Evolutionary conservation across 1,140 invertebrate genomes (phyloP).

Genomic region (Drosophila repletoides): DNA sequence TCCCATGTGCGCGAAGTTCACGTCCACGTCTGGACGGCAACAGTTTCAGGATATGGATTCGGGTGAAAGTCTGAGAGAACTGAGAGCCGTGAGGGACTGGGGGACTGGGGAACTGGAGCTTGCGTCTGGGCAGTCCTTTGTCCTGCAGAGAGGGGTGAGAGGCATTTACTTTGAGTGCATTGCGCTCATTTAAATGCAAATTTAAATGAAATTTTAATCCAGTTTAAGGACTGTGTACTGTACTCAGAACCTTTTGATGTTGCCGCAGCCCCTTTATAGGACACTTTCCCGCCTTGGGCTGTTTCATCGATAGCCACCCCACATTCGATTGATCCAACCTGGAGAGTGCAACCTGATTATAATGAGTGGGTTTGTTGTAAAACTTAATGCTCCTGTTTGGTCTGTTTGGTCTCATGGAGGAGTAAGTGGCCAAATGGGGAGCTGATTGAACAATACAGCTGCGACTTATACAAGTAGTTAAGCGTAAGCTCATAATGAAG

Average conservation of each 20-base stretch:
- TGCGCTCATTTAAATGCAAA: conserved; percentile 81
- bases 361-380: conserved; percentile 33
- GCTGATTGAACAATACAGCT: conserved; percentile 1
- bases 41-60: conserved; percentile 8
- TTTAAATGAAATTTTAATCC: conserved; percentile 82
- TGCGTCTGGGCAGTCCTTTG: conserved; percentile 51
- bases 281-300: conserved; percentile 5
- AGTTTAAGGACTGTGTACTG: conserved; percentile 61
- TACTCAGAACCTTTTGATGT: conserved; percentile 59
- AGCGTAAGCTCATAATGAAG: neutral
- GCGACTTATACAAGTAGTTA: neutral
- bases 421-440: conserved; percentile 19
- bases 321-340: conserved; percentile 10
- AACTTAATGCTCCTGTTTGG: conserved; percentile 16
- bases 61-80: conserved; percentile 10
- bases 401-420: neutral
- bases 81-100: conserved; percentile 3
- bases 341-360: conserved; percentile 20
- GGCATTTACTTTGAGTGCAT: conserved; percentile 72
- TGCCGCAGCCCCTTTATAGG: conserved; percentile 13
- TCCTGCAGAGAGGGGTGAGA: conserved; percentile 14
- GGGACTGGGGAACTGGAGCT: neutral
- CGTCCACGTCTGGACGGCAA: conserved; percentile 19
- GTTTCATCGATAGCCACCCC: conserved; percentile 20
- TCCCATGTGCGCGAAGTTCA: conserved; percentile 53